Conservation (phyloP, 2,888 invertebrate species). For the Andrena flavipes region DNA sequence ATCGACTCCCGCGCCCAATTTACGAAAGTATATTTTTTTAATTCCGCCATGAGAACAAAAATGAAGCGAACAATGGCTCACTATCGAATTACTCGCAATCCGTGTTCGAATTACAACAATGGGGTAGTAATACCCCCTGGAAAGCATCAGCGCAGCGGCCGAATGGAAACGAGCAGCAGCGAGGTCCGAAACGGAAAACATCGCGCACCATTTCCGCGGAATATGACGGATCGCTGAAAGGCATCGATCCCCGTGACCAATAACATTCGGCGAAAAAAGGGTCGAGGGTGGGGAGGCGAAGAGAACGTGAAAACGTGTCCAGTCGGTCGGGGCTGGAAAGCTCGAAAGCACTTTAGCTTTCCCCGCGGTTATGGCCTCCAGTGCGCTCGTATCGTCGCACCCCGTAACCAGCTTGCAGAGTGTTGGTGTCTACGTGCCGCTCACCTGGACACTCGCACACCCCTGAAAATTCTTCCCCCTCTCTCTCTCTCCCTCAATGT, state of each 20-base stretch:
- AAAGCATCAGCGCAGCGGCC: background rate
- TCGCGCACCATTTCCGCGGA: background rate
- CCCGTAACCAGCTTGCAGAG: constrained; percentile 30
- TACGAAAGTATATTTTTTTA: too few species aligned
- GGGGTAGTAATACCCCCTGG: background rate
- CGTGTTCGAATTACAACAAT: background rate
- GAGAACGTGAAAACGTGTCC: constrained; percentile 42
- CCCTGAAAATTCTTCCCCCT: background rate
- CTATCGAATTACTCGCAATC: background rate
- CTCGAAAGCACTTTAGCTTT: constrained; percentile 58
- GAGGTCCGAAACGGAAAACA: background rate
- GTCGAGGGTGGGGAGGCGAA: background rate
- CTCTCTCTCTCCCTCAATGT: background rate
- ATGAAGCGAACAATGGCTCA: background rate
- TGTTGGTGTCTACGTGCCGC: constrained; percentile 14
- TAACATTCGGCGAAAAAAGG: background rate
- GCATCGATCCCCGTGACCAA: constrained; percentile 6
- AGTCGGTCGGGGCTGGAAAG: constrained; percentile 16
- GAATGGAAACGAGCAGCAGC: background rate
- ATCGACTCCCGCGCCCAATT: too few species aligned
- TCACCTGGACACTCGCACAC: constrained; percentile 24
- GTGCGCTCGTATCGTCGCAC: constrained; percentile 29
- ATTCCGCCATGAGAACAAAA: too few species aligned
- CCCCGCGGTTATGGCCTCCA: constrained; percentile 41
- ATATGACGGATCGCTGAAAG: constrained; percentile 3